phyloP scores from a whole-genome alignment of 2,888 invertebrate genomes.

The Cheiracanthium punctorium region DNA sequence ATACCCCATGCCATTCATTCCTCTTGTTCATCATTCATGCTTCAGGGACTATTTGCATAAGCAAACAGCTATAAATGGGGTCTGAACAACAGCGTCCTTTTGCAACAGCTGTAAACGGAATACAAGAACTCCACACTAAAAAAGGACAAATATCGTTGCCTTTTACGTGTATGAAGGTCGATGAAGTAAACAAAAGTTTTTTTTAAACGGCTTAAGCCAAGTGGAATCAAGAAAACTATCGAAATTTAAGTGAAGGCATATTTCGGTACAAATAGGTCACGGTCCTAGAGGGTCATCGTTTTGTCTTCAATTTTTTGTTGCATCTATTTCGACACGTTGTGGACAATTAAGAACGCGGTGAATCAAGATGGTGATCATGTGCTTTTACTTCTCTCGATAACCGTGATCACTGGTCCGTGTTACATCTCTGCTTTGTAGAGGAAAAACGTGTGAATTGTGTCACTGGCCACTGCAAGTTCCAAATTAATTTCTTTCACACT shows the following conservation, averaged over 20 bases:
- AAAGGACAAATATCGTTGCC: background rate
- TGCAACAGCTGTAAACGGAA: background rate
- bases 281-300: constrained; percentile 12
- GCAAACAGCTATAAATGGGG: background rate
- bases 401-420: background rate
- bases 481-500: background rate
- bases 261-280: constrained; percentile 16
- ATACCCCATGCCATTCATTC: background rate
- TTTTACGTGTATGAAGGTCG: background rate
- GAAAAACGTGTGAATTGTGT: background rate
- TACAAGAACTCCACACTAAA: background rate
- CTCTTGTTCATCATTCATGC: background rate
- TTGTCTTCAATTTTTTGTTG: background rate
- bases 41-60: background rate
- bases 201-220: background rate
- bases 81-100: background rate
- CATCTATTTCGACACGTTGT: background rate
- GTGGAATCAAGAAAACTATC: background rate
- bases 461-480: background rate
- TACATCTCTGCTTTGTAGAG: background rate
- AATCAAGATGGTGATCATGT: background rate
- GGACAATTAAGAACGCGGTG: background rate
- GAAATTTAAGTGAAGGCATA: background rate
- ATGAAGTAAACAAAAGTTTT: background rate
- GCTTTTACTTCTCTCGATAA: background rate